Percentiles rank a stretch among this genome's conserved stretches.
Evolutionary conservation across 1,140 invertebrate species (phyloP).

Genomic region (Leptopilina clavipes): DNA sequence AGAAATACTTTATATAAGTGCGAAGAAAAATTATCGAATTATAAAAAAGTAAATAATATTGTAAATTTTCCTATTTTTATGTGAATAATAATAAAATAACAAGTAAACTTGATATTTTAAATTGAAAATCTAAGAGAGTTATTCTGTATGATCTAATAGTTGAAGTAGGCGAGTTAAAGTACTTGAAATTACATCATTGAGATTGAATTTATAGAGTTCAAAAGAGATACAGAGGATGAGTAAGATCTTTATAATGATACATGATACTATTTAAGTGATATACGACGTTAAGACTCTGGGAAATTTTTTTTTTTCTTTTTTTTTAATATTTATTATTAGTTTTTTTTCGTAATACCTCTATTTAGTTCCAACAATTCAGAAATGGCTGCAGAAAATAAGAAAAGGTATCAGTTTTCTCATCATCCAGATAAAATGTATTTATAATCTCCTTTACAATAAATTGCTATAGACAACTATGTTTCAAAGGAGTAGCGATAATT

Average conservation of each 20-base stretch:
- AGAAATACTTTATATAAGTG: neutral
- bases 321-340: neutral
- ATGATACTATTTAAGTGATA: neutral
- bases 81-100: too few species aligned
- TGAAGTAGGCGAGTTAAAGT: constrained; percentile 13
- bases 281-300: neutral
- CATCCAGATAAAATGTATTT: neutral
- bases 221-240: constrained; percentile 15
- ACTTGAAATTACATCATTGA: constrained; percentile 24
- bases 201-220: constrained; percentile 30
- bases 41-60: too few species aligned
- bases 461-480: neutral
- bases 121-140: neutral
- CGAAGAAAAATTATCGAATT: too few species aligned
- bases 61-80: neutral
- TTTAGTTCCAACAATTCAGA: constrained; percentile 13
- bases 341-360: neutral
- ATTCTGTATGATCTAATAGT: constrained; percentile 1
- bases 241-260: constrained; percentile 28
- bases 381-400: constrained; percentile 12
- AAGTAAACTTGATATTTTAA: neutral
- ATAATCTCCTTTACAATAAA: neutral
- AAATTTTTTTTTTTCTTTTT: neutral
- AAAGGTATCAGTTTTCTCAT: constrained; percentile 10
- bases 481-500: neutral